These are phyloP conservation scores for Bambusicola thoracicus DNA, from an alignment of 2,113 vertebrate genomes.

Conservation along the genomic window DNA sequence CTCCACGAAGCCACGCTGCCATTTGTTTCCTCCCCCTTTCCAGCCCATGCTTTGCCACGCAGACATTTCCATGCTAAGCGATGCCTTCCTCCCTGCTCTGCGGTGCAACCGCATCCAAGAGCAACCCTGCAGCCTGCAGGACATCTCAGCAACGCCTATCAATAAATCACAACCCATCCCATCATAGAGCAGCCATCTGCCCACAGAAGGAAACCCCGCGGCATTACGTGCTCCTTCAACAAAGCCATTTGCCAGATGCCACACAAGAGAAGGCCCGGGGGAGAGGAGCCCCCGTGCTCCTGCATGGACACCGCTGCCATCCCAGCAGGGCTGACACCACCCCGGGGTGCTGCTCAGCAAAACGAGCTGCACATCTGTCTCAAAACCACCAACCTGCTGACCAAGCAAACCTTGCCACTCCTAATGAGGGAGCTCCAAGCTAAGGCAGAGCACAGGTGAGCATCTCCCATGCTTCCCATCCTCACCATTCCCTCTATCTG, in stretches of 20 bases:
- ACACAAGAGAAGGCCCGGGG: neutral
- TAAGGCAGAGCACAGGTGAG: neutral
- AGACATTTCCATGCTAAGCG: neutral
- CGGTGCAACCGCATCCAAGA: neutral
- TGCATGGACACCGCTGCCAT: neutral
- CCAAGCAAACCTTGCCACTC: neutral
- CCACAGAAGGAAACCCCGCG: slow-evolving; percentile 1
- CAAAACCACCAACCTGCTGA: neutral
- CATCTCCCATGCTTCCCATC: neutral
- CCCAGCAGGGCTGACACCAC: neutral
- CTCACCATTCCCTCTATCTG: neutral
- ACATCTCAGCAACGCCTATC: neutral
- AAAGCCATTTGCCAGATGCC: neutral
- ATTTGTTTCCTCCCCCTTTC: slow-evolving; percentile 32
- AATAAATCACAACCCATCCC: neutral
- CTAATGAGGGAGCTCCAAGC: neutral
- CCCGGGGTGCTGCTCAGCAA: neutral
- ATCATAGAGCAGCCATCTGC: neutral
- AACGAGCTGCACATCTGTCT: neutral
- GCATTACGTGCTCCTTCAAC: neutral
- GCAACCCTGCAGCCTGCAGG: neutral
- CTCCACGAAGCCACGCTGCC: neutral
- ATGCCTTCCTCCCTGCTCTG: neutral
- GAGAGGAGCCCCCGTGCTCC: neutral
- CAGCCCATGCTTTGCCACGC: neutral